Base-by-base conservation (phyloP, 2,888 invertebrate genomes). In the Spisula solida region DNA sequence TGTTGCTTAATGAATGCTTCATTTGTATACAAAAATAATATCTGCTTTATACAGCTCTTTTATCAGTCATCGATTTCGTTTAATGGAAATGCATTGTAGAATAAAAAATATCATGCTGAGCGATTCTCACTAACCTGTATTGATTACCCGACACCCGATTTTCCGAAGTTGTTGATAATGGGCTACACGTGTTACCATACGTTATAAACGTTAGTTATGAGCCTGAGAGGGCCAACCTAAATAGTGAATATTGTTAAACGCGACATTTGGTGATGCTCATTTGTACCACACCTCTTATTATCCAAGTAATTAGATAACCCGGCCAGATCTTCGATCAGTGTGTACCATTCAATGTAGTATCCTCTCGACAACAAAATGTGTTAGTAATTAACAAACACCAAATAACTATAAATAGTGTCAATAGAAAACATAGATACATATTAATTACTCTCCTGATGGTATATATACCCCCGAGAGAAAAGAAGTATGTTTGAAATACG, bases 81-180 rank as follows among this genome's bases (percentile, higher is more conserved):
- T 85, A 85, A 85, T 85, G 85, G 85, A 85, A 85, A 78, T 78
- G 79, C 85, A 78, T 78, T 85, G 85, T 85, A 78, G 51, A 41
- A 18, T 78, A 34, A 79, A 85, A 85, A 78, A 31, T 56, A 79
- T 79, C 85, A 56, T 79, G 55, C 78, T 34, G 85, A 75, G 85
- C 56, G 56, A 85, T 85, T 85, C 79, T 79, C 85, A 85, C 85
- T 56, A 31, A 79, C 56, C 25, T 56, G 85, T 85, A 85, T 85
- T 56, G 85, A 85, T 85, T 85, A 79, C 55, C 34, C 85, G 56
- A 79, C 85, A 85, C 85, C 85, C 83, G 83, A 83, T 83, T 75
- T 83, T 75, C 75, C 75, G 4, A n/a, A n/a, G 18, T 34, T 1
- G 29, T 18, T 75, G 29, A 14, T 34, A 75, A 75, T 75, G 75